phyloP scores from a whole-genome alignment of 2,797 vertebrate species.

The Buphagus erythrorhynchus region DNA sequence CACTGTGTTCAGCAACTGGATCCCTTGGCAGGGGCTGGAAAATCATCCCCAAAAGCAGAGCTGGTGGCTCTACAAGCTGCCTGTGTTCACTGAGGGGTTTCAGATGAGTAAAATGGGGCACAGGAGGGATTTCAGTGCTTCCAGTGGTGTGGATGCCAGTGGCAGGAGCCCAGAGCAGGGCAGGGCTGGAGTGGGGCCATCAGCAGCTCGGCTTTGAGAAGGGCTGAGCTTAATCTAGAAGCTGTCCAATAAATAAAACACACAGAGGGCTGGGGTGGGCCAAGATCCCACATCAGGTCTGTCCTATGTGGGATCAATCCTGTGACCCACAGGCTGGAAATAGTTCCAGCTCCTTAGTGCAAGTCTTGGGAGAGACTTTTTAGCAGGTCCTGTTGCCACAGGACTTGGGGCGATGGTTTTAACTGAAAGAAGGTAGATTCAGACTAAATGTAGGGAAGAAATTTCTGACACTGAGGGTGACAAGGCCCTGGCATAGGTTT shows the following conservation, averaged over 20 bases:
- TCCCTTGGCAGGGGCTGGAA: neutral
- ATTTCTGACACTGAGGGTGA: neutral
- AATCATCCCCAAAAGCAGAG: neutral
- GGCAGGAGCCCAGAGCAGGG: accelerated
- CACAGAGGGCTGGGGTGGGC: neutral
- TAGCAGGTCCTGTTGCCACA: neutral
- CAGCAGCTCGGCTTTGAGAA: neutral
- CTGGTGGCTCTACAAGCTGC: neutral
- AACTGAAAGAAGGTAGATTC: neutral
- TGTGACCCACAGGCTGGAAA: accelerated
- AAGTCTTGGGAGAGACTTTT: neutral
- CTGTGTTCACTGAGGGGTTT: neutral
- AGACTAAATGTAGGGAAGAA: neutral
- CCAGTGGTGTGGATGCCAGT: neutral
- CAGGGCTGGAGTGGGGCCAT: neutral
- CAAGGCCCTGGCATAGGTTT: neutral
- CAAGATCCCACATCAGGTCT: no score
- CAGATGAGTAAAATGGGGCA: neutral
- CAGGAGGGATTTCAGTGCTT: neutral
- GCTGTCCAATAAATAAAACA: neutral
- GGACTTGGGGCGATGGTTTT: neutral
- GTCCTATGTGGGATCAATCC: neutral
- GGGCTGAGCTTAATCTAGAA: neutral
- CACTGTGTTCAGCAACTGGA: accelerated
- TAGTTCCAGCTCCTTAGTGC: neutral